A percentile compares a stretch with the other conserved stretches of the same genome.
phyloP scores from a whole-genome alignment of 2,113 vertebrate genomes.

The Datnioides undecimradiatus region DNA sequence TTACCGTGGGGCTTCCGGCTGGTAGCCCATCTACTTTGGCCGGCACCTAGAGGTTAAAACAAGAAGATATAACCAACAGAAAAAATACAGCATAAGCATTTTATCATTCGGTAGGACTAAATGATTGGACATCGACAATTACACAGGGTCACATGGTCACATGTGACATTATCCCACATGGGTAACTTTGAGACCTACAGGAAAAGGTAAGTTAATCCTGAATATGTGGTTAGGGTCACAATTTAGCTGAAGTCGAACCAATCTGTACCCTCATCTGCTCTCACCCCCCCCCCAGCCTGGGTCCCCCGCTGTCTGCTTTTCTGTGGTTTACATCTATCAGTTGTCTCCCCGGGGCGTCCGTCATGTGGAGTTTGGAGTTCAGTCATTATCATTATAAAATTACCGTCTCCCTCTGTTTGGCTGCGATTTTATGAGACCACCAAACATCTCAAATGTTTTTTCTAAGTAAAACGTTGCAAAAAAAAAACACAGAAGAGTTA shows the following conservation, averaged over 20 bases:
- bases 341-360: constrained; percentile 53
- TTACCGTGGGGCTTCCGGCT: constrained; percentile 57
- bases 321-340: constrained; percentile 70
- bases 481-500: constrained; percentile 6
- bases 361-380: constrained; percentile 67
- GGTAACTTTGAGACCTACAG: not conserved
- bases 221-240: constrained; percentile 56
- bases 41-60: constrained; percentile 45
- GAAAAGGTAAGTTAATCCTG: constrained; percentile 42
- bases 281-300: constrained; percentile 18
- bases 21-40: constrained; percentile 63
- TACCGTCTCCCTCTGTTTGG: constrained; percentile 62
- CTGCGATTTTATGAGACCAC: constrained; percentile 77
- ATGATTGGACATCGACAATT: constrained; percentile 9
- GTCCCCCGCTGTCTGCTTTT: constrained; percentile 38
- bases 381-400: constrained; percentile 77
- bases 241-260: constrained; percentile 46
- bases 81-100: not conserved
- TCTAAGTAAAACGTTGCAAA: constrained; percentile 33
- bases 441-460: constrained; percentile 62
- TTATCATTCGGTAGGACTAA: not conserved
- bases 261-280: constrained; percentile 49
- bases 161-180: constrained; percentile 10
- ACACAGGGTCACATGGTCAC: constrained; percentile 41
- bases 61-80: constrained; percentile 14